Percentiles rank a stretch among this genome's conserved stretches.
Conservation (phyloP, 2,888 invertebrate genomes). For the Leptinotarsa tumamoca region DNA sequence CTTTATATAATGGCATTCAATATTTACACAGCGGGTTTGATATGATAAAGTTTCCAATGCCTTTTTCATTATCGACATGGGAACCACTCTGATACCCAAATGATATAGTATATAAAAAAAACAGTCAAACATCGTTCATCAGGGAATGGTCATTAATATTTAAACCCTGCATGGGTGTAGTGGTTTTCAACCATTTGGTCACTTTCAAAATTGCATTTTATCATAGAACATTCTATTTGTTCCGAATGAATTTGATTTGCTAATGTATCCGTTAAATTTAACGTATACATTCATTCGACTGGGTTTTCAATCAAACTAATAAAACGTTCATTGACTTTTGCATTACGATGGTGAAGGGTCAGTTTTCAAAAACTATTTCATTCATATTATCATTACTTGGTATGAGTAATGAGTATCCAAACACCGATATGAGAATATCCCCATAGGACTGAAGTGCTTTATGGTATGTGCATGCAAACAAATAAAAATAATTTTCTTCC, state of each 20-base stretch:
- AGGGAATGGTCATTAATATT: slow-evolving; percentile 23
- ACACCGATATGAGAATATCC: no score
- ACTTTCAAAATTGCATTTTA: slow-evolving; percentile 31
- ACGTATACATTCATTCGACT: slow-evolving; percentile 14
- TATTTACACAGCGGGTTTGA: not conserved
- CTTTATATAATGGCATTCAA: not conserved
- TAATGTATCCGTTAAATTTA: slow-evolving; percentile 30
- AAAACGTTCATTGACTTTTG: not conserved
- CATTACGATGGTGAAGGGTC: not conserved
- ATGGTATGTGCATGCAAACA: no score
- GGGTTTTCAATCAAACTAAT: not conserved
- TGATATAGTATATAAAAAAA: slow-evolving; percentile 7
- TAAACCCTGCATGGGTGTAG: slow-evolving; percentile 15
- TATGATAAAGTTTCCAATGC: not conserved
- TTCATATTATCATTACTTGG: no score
- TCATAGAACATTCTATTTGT: slow-evolving; percentile 36
- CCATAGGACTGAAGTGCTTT: no score
- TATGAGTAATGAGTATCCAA: no score
- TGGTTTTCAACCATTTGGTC: slow-evolving; percentile 17
- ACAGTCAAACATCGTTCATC: slow-evolving; percentile 13
- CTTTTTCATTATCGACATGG: not conserved
- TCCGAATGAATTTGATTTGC: slow-evolving; percentile 39
- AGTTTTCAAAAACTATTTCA: not conserved
- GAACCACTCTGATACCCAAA: not conserved
- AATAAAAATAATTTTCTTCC: no score